These are phyloP conservation scores for Hydroisotoma schaefferi DNA, from an alignment of 2,888 invertebrate species.

Conservation along the genomic window DNA sequence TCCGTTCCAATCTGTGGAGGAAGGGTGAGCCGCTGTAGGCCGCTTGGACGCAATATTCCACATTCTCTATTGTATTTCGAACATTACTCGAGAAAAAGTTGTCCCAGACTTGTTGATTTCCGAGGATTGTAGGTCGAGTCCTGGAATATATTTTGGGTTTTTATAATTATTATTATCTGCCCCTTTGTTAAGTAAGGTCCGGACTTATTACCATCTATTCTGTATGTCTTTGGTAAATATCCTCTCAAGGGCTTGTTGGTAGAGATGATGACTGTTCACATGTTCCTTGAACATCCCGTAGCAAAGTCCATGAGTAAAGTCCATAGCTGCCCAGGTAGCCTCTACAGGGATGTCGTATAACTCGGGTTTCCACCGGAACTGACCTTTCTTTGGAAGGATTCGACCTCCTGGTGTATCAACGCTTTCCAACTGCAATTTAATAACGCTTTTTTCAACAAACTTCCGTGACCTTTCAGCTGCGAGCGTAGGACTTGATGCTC, in stretches of 20 bases:
- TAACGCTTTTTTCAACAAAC: not conserved
- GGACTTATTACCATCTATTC: conserved; percentile 17
- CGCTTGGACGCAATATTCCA: conserved; percentile 36
- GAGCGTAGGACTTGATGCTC: not conserved
- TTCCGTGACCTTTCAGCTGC: no score
- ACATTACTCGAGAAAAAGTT: conserved; percentile 33
- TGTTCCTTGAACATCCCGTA: conserved; percentile 35
- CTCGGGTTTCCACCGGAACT: conserved; percentile 30
- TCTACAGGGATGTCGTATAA: conserved; percentile 39
- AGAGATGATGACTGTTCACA: conserved; percentile 43
- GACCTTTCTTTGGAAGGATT: not conserved
- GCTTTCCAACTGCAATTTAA: not conserved
- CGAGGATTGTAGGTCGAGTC: not conserved
- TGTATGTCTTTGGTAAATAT: conserved; percentile 12
- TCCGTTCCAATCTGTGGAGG: conserved; percentile 32
- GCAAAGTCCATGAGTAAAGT: conserved; percentile 20
- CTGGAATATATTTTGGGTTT: not conserved
- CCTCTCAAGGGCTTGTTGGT: conserved; percentile 30
- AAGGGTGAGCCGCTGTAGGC: conserved; percentile 31
- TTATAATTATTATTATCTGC: not conserved
- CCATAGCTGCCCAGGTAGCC: conserved; percentile 26
- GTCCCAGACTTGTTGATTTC: conserved; percentile 27
- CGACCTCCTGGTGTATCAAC: not conserved
- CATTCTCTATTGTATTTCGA: conserved; percentile 23
- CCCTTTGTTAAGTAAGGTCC: no score